These are phyloP conservation scores for Chrysomela aeneicollis DNA, from an alignment of 2,888 invertebrate genomes.

Conservation along the genomic window DNA sequence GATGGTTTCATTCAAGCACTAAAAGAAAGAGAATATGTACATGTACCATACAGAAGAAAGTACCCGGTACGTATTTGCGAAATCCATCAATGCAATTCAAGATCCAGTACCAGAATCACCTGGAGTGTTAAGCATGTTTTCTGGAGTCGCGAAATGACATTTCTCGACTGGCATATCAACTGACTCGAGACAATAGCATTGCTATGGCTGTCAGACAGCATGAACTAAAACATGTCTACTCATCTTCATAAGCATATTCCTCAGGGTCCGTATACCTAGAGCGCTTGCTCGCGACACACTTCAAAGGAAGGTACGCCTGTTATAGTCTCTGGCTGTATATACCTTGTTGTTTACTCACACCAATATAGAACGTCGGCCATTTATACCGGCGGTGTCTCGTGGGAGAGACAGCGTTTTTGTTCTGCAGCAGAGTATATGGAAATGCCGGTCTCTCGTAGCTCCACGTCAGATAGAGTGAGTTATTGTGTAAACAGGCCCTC, in stretches of 20 bases:
- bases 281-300: conserved; percentile 4
- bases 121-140: too few species aligned
- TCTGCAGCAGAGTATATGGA: not conserved
- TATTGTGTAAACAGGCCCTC: not conserved
- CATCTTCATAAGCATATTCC: not conserved
- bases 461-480: not conserved
- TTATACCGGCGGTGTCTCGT: conserved; percentile 12
- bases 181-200: too few species aligned
- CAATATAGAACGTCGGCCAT: conserved; percentile 27
- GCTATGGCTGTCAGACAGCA: too few species aligned
- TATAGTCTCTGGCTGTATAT: conserved; percentile 22
- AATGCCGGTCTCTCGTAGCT: not conserved
- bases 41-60: too few species aligned
- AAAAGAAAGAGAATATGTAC: too few species aligned
- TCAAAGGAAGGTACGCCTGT: conserved; percentile 26
- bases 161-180: too few species aligned
- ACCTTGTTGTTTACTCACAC: conserved; percentile 30
- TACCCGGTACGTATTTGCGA: too few species aligned
- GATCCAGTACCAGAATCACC: too few species aligned
- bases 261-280: not conserved
- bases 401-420: not conserved
- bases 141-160: too few species aligned
- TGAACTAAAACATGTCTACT: not conserved
- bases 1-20: too few species aligned
- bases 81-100: too few species aligned